phyloP scores from a whole-genome alignment of 2,888 invertebrate genomes.

The Tricholauxania praeusta region DNA sequence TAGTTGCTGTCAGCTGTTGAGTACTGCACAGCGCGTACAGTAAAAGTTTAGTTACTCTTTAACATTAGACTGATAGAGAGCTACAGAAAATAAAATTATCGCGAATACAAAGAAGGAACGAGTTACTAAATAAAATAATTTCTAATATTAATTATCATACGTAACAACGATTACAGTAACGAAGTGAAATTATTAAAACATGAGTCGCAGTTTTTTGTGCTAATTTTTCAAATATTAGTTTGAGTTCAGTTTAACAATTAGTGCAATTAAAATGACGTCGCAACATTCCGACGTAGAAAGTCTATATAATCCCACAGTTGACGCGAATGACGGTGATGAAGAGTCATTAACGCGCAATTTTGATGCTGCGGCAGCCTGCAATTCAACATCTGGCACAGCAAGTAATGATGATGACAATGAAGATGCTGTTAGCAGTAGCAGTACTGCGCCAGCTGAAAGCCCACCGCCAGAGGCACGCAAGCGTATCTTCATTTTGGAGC shows the following conservation, averaged over 20 bases:
- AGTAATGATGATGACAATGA: constrained; percentile 1
- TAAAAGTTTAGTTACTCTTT: no score
- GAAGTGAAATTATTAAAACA: no score
- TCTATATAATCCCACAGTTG: constrained; percentile 47
- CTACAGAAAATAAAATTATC: no score
- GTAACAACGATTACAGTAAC: no score
- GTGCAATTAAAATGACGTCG: constrained; percentile 40
- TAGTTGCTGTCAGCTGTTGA: no score
- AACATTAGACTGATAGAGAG: no score
- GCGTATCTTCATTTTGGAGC: constrained; percentile 63
- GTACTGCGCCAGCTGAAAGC: constrained; percentile 15
- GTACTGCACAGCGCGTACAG: no score
- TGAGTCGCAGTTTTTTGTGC: no score
- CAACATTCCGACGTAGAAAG: constrained; percentile 49
- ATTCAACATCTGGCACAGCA: constrained; percentile 25
- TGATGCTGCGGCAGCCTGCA: constrained; percentile 35
- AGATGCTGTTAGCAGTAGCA: constrained; percentile 26
- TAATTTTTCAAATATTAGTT: no score
- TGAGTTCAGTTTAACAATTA: background rate
- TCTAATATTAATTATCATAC: no score
- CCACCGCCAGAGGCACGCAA: constrained; percentile 15
- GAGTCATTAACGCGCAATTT: constrained; percentile 36
- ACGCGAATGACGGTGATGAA: constrained; percentile 16
- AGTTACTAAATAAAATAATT: no score
- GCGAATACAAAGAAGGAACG: no score